These are phyloP conservation scores for Falcunculus frontatus DNA, from an alignment of 2,113 vertebrate species.

Conservation along the genomic window DNA sequence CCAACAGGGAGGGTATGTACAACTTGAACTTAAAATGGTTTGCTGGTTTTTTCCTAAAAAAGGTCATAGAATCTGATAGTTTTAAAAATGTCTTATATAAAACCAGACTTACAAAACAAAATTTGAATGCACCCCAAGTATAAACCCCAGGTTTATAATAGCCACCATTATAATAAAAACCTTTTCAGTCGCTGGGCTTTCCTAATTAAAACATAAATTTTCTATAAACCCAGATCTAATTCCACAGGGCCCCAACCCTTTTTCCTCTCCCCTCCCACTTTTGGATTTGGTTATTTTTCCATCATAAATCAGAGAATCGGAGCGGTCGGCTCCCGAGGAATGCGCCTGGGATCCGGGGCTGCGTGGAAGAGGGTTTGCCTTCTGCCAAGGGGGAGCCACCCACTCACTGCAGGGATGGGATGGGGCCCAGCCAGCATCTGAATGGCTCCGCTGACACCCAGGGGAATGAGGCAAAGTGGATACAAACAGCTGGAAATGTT, in stretches of 20 bases:
- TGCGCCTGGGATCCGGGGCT: background rate
- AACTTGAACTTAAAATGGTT: background rate
- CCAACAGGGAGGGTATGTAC: background rate
- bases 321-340: background rate
- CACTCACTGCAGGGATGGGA: background rate
- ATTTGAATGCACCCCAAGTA: background rate
- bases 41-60: background rate
- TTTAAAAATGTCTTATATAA: background rate
- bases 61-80: background rate
- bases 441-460: background rate
- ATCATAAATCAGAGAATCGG: background rate
- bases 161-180: background rate
- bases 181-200: background rate
- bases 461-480: background rate
- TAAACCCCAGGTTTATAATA: background rate
- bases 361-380: accelerated
- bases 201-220: background rate
- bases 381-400: background rate
- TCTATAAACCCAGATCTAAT: background rate
- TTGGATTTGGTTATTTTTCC: background rate
- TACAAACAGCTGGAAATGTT: background rate
- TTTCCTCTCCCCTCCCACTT: background rate
- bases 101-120: background rate
- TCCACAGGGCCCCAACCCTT: background rate
- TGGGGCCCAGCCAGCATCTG: background rate